Conservation (phyloP, 2,797 vertebrate species). For the Uromys caudimaculatus region DNA sequence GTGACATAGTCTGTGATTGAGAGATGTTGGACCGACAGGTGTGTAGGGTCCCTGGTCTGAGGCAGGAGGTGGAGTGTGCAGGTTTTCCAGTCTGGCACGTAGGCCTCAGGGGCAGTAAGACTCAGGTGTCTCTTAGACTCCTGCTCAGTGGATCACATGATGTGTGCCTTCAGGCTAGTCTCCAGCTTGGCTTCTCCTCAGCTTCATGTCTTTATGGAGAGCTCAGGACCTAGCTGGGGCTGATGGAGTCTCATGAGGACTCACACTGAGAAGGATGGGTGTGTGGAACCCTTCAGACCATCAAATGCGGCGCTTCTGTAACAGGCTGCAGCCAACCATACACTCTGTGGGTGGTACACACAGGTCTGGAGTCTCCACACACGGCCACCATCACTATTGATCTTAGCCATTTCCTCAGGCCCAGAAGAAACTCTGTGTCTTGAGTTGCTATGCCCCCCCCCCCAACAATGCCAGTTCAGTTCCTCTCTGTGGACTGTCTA, state of each 20-base stretch:
- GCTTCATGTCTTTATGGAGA: background rate
- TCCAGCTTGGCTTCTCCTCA: background rate
- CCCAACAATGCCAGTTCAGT: background rate
- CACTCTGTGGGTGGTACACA: fast-evolving
- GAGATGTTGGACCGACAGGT: background rate
- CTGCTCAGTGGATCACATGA: background rate
- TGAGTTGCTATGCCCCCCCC: background rate
- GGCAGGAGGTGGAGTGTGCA: background rate
- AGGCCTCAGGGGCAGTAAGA: fast-evolving
- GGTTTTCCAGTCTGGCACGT: fast-evolving
- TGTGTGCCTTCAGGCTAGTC: background rate
- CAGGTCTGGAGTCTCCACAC: background rate
- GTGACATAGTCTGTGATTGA: background rate
- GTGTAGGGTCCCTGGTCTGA: background rate
- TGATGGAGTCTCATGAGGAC: background rate
- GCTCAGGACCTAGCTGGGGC: background rate
- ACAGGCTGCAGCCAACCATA: background rate
- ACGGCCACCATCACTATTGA: fast-evolving
- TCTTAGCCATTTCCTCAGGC: background rate
- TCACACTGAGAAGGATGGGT: background rate
- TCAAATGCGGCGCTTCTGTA: background rate
- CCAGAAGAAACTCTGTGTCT: background rate
- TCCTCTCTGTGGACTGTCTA: background rate
- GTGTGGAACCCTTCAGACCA: background rate
- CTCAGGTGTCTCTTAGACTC: background rate